Evolutionary conservation across 1,140 invertebrate species (phyloP).

Genomic region (Leucophenga varia): DNA sequence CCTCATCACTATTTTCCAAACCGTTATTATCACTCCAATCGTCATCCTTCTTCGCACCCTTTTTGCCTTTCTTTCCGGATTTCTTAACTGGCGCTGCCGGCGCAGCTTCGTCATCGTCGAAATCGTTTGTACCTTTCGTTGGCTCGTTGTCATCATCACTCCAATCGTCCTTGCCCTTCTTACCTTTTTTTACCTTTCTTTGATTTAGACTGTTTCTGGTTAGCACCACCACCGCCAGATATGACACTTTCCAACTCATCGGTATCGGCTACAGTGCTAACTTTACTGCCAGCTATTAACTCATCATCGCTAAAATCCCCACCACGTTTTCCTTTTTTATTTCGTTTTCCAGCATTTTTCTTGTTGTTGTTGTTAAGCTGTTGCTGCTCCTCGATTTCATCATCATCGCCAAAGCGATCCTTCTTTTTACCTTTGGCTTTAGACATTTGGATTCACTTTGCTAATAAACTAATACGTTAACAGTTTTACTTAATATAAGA

Average conservation of each 20-base stretch:
- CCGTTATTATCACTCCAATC: conserved; percentile 15
- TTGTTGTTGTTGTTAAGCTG: conserved; percentile 48
- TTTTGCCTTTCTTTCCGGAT: conserved; percentile 39
- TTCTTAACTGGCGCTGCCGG: conserved; percentile 51
- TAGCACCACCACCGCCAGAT: conserved; percentile 58
- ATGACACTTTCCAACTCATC: conserved; percentile 59
- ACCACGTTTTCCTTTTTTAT: conserved; percentile 47
- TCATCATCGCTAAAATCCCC: conserved; percentile 45
- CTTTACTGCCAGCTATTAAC: conserved; percentile 16
- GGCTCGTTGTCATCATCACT: conserved; percentile 34
- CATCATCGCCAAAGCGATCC: conserved; percentile 62
- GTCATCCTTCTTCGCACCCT: conserved; percentile 20
- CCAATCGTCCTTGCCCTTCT: conserved; percentile 50
- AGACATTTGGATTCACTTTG: conserved; percentile 31
- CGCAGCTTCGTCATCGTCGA: conserved; percentile 46
- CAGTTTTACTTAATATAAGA: too few species aligned
- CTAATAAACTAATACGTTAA: too few species aligned
- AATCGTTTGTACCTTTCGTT: conserved; percentile 20
- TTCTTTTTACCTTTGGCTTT: conserved; percentile 67
- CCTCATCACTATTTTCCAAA: conserved; percentile 1
- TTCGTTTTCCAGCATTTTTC: conserved; percentile 26
- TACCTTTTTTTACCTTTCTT: conserved; percentile 56
- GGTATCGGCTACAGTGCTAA: conserved; percentile 27
- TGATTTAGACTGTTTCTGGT: conserved; percentile 56
- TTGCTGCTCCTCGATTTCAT: conserved; percentile 60